Evolutionary conservation across 1,140 invertebrate species (phyloP), one percentile per base, ranked within the genome.

Genomic region (Platyscapa corneri): DNA sequence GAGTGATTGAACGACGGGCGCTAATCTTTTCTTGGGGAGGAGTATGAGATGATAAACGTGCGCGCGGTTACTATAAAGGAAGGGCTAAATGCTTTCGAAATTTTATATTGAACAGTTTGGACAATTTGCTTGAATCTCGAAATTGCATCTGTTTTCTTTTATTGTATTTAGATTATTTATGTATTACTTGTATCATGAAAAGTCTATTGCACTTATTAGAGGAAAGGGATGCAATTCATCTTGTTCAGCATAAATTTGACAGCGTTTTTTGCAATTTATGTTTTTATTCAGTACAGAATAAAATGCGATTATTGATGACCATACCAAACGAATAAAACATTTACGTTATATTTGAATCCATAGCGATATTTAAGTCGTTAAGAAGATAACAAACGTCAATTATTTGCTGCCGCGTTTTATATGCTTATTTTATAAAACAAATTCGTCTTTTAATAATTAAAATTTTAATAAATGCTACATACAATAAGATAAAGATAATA

Each of bases 11-110:
- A 74, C 84, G 84, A 86, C 74, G 60, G 72, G 32, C 46, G 79
- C 79, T 86, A 86, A 86, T 86, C 84, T 86, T 82, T 82, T 86
- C n/a, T 60, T 86, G 39, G 64, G 23, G 18, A 72, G 37, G 83
- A 64, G 77, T 75, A 37, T 70, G 83, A n/a, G 84, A 60, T 85
- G 83, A 84, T 79, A 78, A 79, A 79, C 76, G 78, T 70, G 83
- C 60, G 27, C 30, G 60, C 60, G 78, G 39, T 80, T 67, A 30
- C 27, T 46, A 39, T 18, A 27, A 46, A 46, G 12, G 14, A 49
- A 67, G 32, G 65, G 67, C 16, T 27, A 37, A 23, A 56, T 7
- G 39, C 39, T 30, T 74, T 27, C 8, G 20, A 42, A 74, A 42
- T 27, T 27, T 30, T 42, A 34, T 34, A 67, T 30, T 16, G 8